A percentile compares a stretch with the other conserved stretches of the same genome.
phyloP scores from a whole-genome alignment of 2,113 vertebrate species.

The Charadrius vociferus region DNA sequence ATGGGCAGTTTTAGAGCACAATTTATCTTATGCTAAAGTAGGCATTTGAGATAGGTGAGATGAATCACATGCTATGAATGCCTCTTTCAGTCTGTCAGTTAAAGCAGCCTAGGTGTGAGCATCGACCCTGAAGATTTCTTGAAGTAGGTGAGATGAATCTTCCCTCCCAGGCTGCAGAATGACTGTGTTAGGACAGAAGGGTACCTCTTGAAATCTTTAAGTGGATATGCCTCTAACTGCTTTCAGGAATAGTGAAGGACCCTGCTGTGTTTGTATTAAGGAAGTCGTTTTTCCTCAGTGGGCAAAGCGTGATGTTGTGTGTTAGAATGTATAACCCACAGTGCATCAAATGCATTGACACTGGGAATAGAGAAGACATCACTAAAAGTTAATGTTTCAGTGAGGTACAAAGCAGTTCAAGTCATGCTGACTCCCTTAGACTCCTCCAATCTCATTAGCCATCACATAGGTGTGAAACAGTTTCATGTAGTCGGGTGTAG shows the following conservation, averaged over 20 bases:
- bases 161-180: neutral
- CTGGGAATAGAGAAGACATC: neutral
- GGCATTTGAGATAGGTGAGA: conserved; percentile 10
- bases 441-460: neutral
- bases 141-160: neutral
- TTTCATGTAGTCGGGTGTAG: neutral
- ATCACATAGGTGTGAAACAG: neutral
- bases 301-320: neutral
- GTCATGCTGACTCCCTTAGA: neutral
- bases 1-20: neutral
- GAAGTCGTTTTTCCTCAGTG: neutral
- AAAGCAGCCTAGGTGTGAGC: neutral
- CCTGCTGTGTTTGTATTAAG: neutral
- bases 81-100: conserved; percentile 3
- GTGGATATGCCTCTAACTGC: neutral
- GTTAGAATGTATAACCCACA: neutral
- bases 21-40: conserved; percentile 40
- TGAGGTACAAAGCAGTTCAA: neutral
- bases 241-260: neutral
- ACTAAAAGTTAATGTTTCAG: neutral
- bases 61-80: neutral
- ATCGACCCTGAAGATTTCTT: neutral
- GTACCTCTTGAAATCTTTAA: neutral
- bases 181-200: neutral
- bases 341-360: neutral